Evolutionary conservation across 2,888 invertebrate genomes (phyloP), one percentile per base, ranked within the genome.

Genomic region (Agrotis puta): DNA sequence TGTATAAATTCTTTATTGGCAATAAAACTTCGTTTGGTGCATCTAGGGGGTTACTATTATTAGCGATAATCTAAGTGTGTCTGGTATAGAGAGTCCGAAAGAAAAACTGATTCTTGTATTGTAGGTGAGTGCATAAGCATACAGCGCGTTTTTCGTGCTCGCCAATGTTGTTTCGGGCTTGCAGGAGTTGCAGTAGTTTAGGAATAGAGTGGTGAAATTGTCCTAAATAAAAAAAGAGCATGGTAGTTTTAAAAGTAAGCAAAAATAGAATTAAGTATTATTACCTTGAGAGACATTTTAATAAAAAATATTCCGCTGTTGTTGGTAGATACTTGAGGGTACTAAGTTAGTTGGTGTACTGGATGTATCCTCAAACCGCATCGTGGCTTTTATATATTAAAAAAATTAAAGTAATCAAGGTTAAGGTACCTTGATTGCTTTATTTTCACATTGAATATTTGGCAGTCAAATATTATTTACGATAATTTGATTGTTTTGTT

Each of bases 401-500:
- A 53, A n/a, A 70, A 22, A 45, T 47, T 39, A 47, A 69, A 72
- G 24, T 74, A 50, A 74, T 50, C 16, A 70, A 62, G 74, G 39
- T 48, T 54, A 24, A n/a, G 39, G 64, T 57, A 50, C 27, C 50
- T 70, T 43, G 64, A 70, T 50, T 33, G 1, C 22, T n/a, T 50
- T 57, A 69, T 64, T 65, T 79, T 76, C 73, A 67, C 73, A 71
- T 73, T 71, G 47, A 70, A 65, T 73, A 39, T 67, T 62, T 65
- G 59, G 48, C 59, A 70, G 63, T 76, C 74, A 82, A 39, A 58
- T 24, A 69, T 81, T 71, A 67, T 79, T 82, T 72, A 75, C 59
- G 72, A 71, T 70, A 65, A 64, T 67, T 65, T 65, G 57, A 74
- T 79, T 77, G 39, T 58, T 53, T 54, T 24, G 27, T 70, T 62